Conservation (phyloP, 2,113 vertebrate species). For the Mohoua ochrocephala region DNA sequence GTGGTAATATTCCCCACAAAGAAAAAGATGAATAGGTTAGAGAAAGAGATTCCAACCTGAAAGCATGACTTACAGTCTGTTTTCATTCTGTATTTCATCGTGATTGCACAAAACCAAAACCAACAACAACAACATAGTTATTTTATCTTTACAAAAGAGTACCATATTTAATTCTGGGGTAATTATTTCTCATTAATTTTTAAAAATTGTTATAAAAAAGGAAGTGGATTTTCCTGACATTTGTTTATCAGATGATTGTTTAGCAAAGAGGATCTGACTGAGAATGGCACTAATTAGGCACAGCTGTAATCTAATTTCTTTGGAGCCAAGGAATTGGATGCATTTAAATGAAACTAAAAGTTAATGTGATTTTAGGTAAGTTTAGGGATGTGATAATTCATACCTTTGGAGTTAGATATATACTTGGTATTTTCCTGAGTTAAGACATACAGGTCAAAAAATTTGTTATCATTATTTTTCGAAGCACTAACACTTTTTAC, state of each 20-base stretch:
- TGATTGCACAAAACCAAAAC: neutral
- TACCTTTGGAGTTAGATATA: neutral
- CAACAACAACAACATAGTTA: neutral
- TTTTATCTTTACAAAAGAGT: neutral
- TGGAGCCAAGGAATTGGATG: neutral
- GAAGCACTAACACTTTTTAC: neutral
- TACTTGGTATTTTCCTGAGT: neutral
- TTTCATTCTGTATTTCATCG: neutral
- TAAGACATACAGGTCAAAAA: neutral
- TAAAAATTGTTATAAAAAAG: rapidly evolving
- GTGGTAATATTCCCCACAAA: neutral
- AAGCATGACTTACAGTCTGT: neutral
- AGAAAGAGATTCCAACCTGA: neutral
- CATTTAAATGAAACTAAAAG: neutral
- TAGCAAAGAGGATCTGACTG: neutral
- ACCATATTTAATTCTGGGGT: neutral
- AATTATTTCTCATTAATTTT: neutral
- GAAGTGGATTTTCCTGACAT: neutral
- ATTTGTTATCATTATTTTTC: neutral
- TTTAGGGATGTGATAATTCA: neutral
- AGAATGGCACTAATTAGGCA: neutral
- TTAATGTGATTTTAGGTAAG: neutral
- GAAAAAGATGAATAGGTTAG: rapidly evolving
- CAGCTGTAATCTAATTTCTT: neutral
- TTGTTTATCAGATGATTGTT: neutral